Percentiles rank a stretch among this genome's conserved stretches.
phyloP scores from a whole-genome alignment of 2,113 vertebrate species.

The Chionis minor region DNA sequence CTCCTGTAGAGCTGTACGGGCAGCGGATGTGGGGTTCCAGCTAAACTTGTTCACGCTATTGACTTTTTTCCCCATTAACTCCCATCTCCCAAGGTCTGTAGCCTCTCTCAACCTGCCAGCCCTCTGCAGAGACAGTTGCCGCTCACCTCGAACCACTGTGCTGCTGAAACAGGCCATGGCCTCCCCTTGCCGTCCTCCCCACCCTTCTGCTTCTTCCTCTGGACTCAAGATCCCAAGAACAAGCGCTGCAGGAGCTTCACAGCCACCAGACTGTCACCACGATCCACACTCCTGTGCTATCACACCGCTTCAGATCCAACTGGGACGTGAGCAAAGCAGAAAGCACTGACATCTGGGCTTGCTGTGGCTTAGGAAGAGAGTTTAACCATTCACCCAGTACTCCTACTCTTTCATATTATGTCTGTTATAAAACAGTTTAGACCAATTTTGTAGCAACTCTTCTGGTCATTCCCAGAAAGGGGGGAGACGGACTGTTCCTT shows the following conservation, averaged over 20 bases:
- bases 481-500: not conserved
- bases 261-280: not conserved
- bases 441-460: no score
- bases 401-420: no score
- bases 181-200: not conserved
- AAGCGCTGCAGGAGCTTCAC: not conserved
- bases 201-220: not conserved
- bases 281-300: not conserved
- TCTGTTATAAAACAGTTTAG: no score
- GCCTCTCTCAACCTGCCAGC: not conserved
- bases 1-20: not conserved
- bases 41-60: no score
- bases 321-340: no score
- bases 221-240: not conserved
- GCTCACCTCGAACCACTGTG: no score
- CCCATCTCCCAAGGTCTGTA: not conserved
- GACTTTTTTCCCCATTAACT: not conserved
- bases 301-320: not conserved
- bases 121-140: not conserved
- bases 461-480: no score
- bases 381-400: no score
- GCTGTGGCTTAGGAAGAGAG: no score
- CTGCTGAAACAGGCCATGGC: not conserved
- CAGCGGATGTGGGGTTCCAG: rapidly evolving
- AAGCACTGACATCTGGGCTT: no score